Conservation (phyloP, 2,888 invertebrate species). For the Polydrusus tereticollis region DNA sequence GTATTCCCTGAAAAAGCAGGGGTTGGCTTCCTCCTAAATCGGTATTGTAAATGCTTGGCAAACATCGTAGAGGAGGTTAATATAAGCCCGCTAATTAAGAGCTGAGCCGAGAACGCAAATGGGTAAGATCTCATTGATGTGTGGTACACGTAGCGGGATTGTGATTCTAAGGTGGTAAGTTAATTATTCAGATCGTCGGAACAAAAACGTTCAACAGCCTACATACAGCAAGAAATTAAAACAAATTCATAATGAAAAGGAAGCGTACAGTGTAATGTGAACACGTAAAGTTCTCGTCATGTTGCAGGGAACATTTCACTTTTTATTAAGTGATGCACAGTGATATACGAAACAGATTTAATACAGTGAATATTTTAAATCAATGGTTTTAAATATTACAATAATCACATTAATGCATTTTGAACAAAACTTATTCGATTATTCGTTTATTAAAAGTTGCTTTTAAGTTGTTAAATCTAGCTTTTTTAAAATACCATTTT, state of each 20-base stretch:
- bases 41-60: conserved; percentile 48
- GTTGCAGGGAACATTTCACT: conserved; percentile 1
- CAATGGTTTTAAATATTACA: too few species aligned
- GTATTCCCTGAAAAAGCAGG: conserved; percentile 40
- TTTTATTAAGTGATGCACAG: too few species aligned
- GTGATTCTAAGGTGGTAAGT: conserved; percentile 66
- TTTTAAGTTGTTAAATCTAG: too few species aligned
- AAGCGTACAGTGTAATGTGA: conserved; percentile 8
- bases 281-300: conserved; percentile 12
- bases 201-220: conserved; percentile 60
- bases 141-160: conserved; percentile 66
- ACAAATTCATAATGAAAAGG: conserved; percentile 57
- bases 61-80: conserved; percentile 51
- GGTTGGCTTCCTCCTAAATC: conserved; percentile 43
- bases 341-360: too few species aligned
- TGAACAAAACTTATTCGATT: too few species aligned
- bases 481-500: too few species aligned
- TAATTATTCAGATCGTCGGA: conserved; percentile 64
- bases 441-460: too few species aligned
- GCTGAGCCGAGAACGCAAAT: conserved; percentile 56
- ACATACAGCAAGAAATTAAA: conserved; percentile 63
- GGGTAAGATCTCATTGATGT: conserved; percentile 61
- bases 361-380: too few species aligned
- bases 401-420: too few species aligned
- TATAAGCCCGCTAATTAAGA: conserved; percentile 58